phyloP scores from a whole-genome alignment of 2,797 vertebrate genomes.

The Siniperca obscura region DNA sequence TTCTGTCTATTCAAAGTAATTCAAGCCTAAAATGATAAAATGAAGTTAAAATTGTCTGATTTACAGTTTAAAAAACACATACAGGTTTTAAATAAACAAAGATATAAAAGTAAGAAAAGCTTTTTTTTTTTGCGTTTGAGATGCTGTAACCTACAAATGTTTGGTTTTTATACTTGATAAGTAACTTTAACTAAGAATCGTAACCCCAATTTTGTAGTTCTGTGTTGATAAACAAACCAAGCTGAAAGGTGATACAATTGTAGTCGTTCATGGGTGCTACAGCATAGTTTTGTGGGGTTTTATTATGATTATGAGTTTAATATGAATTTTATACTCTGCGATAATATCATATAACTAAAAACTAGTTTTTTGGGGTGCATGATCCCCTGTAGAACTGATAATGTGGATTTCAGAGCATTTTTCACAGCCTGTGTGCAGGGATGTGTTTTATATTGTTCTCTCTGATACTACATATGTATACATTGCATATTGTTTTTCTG shows the following conservation, averaged over 20 bases:
- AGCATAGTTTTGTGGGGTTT: neutral
- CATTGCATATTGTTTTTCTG: constrained; percentile 22
- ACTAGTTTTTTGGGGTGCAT: neutral
- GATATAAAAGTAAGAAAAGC: neutral
- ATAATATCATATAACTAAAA: neutral
- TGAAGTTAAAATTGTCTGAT: neutral
- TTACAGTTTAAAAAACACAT: neutral
- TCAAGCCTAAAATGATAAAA: neutral
- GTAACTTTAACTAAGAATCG: neutral
- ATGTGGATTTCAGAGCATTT: neutral
- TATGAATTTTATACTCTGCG: neutral
- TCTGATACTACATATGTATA: constrained; percentile 23
- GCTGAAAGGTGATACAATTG: neutral
- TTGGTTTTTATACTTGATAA: neutral
- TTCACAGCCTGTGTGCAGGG: neutral
- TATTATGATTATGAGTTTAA: neutral
- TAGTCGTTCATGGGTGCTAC: neutral
- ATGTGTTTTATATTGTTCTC: constrained; percentile 1
- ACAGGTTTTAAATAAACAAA: neutral
- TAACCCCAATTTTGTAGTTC: neutral
- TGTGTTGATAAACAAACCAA: neutral
- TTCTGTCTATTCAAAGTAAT: neutral
- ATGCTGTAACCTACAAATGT: neutral
- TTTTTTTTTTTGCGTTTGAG: neutral
- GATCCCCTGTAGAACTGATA: neutral